Conservation (phyloP, 2,113 vertebrate species). For the Polyodon spathula region DNA sequence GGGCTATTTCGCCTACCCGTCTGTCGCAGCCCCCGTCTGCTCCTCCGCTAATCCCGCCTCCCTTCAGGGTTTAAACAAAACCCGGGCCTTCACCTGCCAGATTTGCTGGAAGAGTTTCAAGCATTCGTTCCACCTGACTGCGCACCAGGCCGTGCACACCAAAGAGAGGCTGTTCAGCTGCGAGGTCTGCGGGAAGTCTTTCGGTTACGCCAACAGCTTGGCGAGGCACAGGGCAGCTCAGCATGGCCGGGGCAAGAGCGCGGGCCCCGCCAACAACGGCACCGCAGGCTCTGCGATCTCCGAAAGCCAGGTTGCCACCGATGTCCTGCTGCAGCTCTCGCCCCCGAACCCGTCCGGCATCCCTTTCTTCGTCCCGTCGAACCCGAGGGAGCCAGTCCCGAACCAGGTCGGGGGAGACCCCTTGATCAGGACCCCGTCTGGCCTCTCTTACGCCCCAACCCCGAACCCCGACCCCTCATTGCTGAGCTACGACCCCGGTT, state of each 20-base stretch:
- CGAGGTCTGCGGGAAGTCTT: conserved; percentile 82
- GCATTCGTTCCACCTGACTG: conserved; percentile 83
- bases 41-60: conserved; percentile 39
- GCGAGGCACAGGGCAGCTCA: conserved; percentile 82
- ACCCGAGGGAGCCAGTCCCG: not conserved
- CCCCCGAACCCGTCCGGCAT: conserved; percentile 37
- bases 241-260: conserved; percentile 52
- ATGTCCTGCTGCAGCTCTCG: conserved; percentile 61
- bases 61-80: conserved; percentile 19
- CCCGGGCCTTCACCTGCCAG: conserved; percentile 62
- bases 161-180: conserved; percentile 80
- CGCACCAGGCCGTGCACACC: conserved; percentile 76
- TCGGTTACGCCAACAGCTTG: conserved; percentile 85
- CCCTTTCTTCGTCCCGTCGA: not conserved
- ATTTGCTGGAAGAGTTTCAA: conserved; percentile 87
- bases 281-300: conserved; percentile 48
- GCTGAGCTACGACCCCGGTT: no score
- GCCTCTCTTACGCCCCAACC: no score
- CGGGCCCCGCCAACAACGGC: conserved; percentile 39
- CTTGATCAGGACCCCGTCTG: no score
- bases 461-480: no score
- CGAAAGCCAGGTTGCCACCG: conserved; percentile 63
- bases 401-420: conserved; percentile 43
- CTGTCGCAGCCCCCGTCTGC: conserved; percentile 60
- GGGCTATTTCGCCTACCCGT: conserved; percentile 53